Conservation (phyloP, 2,888 invertebrate species). For the Masnerella sp. region DNA sequence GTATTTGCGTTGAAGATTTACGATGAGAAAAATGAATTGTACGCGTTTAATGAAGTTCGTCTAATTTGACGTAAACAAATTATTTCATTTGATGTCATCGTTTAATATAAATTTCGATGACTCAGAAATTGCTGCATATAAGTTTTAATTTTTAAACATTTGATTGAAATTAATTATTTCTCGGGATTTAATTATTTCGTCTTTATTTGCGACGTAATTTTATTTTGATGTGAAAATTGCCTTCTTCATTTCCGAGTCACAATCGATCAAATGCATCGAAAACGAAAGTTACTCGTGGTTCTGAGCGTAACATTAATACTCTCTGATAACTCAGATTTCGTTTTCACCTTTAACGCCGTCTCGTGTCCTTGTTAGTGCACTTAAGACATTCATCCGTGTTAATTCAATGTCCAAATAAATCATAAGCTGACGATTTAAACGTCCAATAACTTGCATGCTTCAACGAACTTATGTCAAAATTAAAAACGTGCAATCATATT, state of each 20-base stretch:
- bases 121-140: too few species aligned
- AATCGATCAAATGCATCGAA: slow-evolving; percentile 5
- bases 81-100: slow-evolving; percentile 4
- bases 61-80: slow-evolving; percentile 6
- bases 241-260: not conserved
- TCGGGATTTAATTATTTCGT: too few species aligned
- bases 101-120: too few species aligned
- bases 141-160: too few species aligned
- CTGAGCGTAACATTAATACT: not conserved
- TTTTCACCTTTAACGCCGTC: slow-evolving; percentile 33
- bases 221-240: not conserved
- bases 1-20: slow-evolving; percentile 28
- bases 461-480: not conserved
- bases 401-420: slow-evolving; percentile 24
- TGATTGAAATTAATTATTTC: too few species aligned
- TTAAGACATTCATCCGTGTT: slow-evolving; percentile 17
- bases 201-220: too few species aligned
- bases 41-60: not conserved
- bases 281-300: slow-evolving; percentile 1
- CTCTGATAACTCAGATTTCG: slow-evolving; percentile 9
- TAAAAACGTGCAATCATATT: too few species aligned
- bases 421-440: not conserved
- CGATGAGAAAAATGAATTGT: slow-evolving; percentile 25
- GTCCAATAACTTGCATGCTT: slow-evolving; percentile 5
- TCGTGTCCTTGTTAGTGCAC: slow-evolving; percentile 10